Base-by-base conservation (phyloP, 2,113 vertebrate species). In the Oncorhynchus nerka region DNA sequence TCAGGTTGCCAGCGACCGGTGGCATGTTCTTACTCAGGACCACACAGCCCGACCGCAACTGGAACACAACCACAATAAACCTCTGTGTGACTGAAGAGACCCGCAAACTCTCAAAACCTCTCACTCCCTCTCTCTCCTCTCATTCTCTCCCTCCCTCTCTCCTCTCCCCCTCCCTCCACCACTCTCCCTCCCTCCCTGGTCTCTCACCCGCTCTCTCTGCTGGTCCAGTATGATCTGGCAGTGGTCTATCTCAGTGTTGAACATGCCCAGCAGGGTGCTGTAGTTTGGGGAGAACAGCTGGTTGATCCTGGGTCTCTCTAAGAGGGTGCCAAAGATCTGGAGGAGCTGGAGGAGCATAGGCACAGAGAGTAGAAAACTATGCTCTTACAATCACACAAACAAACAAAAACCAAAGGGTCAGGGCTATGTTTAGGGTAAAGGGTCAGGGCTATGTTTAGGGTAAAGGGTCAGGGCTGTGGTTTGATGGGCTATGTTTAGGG, bases 11-110 rank as follows among this genome's bases (percentile, higher is more conserved):
- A 13, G 92, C 88, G 84, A 93, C 90, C 4, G 61, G 6, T 12
- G 88, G 89, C 90, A 91, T 89, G 74, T 92, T 95, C 88, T 95
- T 94, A 73, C 92, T 85, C 75, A 94, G 77, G 62, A 86, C 39
- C 24, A 73, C 82, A 81, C 67, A 78, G 78, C 87, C 88, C n/a
- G 87, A 87, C 79, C 74, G 88, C 83, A 89, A 81, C 92, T 94
- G 78, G 32, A 90, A 88, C 57, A 77, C 26, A 85, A 62, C 69
- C 55, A 65, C 68, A 45, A 22, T 11, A 6, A 9, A 68, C 16
- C 51, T 19, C 51, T 55, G 13, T 55, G 51, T 4, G 16, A 55
- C 51, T 55, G 51, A 19, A 55, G 51, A 19, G 51, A 55, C 12
- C 3, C 1, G 0, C 13, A 16, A 45, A 15, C 70, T 9, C 20